Evolutionary conservation across 2,113 vertebrate species (phyloP).

Genomic region (Nyctibius bracteatus): DNA sequence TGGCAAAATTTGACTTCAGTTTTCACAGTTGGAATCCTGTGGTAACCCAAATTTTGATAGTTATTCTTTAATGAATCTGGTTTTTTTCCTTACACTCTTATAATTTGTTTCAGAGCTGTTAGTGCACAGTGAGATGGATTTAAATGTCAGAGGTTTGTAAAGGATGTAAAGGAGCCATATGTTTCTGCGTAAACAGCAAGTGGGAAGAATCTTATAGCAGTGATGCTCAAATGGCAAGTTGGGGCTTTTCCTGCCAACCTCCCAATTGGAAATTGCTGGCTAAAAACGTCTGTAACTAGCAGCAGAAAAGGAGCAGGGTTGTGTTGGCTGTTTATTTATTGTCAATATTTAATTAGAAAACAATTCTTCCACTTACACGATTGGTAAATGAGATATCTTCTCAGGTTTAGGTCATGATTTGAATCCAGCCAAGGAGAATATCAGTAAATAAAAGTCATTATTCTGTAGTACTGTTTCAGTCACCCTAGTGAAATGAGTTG

Average conservation of each 20-base stretch:
- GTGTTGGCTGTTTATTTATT: conserved; percentile 16
- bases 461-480: not conserved
- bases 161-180: not conserved
- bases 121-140: not conserved
- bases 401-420: not conserved
- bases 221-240: not conserved
- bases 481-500: not conserved
- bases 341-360: conserved; percentile 50
- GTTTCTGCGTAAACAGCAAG: not conserved
- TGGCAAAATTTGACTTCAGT: not conserved
- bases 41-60: not conserved
- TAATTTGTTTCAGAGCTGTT: not conserved
- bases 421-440: not conserved
- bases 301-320: not conserved
- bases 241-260: not conserved
- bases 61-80: not conserved
- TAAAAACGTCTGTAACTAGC: not conserved
- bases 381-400: not conserved
- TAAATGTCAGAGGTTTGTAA: not conserved
- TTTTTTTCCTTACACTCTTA: not conserved
- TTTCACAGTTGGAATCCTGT: not conserved
- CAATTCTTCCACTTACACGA: not conserved
- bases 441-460: not conserved
- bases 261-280: not conserved
- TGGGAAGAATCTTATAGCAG: not conserved